Evolutionary conservation across 2,113 vertebrate species (phyloP), one percentile per base, ranked within the genome.

Genomic region (Kobus ellipsiprymnus): DNA sequence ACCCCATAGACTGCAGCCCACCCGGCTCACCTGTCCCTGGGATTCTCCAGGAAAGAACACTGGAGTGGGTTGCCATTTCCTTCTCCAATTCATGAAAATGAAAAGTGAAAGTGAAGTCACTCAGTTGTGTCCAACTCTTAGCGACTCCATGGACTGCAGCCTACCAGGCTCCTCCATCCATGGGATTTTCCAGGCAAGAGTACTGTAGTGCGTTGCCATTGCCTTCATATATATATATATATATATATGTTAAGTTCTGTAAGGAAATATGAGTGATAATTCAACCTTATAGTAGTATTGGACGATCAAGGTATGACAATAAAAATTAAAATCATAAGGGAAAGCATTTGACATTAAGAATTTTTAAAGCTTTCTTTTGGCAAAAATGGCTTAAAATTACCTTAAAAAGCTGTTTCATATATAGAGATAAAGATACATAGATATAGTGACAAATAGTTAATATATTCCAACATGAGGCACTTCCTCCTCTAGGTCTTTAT

Each of bases 371-470:
- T 95, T 92, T 23, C 44, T 7, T 46, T 85, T 86, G 59, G 25
- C 3, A 77, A 95, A 96, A 93, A 81, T 44, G n/a, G 15, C 4
- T 67, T 59, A 91, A 55, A 62, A 48, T 83, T 77, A 52, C 11
- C 33, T 78, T 67, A 40, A n/a, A 57, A 95, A 93, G 36, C 5
- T 81, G 13, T 50, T 64, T 48, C 27, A 33, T 52, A 29, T 84
- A 30, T 33, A n/a, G 48, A 82, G 19, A 54, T 82, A n/a, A 23
- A 81, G 9, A 33, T 19, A 12, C 19, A 55, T 25, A 44, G 2
- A 54, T 84, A 2, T 33, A 46, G 1, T 36, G n/a, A 48, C 25
- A 60, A 71, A 85, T 1, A 21, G 1, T 44, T 44, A 40, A 57
- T 29, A 16, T 11, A 27, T 23, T 17, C 25, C 74, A 50, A n/a